Percentiles rank a stretch among this genome's conserved stretches.
phyloP scores from a whole-genome alignment of 2,888 invertebrate genomes.

The Coleophora deauratella region DNA sequence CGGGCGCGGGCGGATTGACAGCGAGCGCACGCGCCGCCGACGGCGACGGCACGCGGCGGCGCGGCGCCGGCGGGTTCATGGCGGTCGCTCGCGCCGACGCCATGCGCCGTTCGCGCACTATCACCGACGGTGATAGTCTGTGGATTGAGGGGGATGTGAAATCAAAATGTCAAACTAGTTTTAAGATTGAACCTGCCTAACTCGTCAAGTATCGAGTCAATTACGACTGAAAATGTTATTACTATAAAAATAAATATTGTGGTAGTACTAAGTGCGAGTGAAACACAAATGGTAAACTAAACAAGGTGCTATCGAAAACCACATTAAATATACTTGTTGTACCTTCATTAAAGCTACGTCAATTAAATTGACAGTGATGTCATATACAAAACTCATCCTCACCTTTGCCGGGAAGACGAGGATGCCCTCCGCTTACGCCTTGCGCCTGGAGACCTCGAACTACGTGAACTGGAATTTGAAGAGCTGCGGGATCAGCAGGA shows the following conservation, averaged over 20 bases:
- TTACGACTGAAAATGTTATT: too few species aligned
- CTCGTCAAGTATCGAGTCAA: too few species aligned
- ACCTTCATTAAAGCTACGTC: too few species aligned
- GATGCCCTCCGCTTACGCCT: constrained; percentile 58
- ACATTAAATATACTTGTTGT: too few species aligned
- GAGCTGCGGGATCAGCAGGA: constrained; percentile 65
- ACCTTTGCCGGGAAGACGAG: constrained; percentile 66
- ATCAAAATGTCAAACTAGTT: too few species aligned
- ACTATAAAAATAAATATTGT: too few species aligned
- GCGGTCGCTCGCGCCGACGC: constrained; percentile 79
- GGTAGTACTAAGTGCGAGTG: too few species aligned
- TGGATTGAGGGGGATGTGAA: background rate
- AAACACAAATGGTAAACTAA: too few species aligned
- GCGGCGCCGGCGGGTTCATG: constrained; percentile 84
- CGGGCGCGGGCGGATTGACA: constrained; percentile 74
- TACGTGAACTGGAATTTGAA: constrained; percentile 74
- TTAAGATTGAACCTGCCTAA: too few species aligned
- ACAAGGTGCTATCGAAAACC: too few species aligned
- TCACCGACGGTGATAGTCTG: constrained; percentile 76
- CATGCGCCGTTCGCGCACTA: constrained; percentile 76
- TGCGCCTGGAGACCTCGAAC: constrained; percentile 55
- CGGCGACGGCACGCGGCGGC: constrained; percentile 64
- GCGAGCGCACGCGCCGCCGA: constrained; percentile 66
- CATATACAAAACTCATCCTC: too few species aligned
- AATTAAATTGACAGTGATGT: too few species aligned